phyloP scores from a whole-genome alignment of 2,888 invertebrate genomes.

The Volucella bombylans region DNA sequence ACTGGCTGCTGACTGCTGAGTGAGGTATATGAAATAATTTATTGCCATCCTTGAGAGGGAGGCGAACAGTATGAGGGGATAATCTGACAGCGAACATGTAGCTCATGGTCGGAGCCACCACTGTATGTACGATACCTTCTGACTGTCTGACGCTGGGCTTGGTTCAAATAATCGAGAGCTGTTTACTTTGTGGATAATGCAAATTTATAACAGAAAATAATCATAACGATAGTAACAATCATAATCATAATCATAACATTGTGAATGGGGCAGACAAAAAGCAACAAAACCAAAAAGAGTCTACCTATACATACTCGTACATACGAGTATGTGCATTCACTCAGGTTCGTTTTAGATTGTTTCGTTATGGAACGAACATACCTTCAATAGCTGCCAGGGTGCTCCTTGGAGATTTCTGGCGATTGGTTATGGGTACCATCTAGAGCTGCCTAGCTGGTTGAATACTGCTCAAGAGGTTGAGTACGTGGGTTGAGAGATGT shows the following conservation, averaged over 20 bases:
- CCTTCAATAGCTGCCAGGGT: constrained; percentile 35
- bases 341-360: constrained; percentile 32
- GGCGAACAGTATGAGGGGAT: constrained; percentile 28
- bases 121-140: constrained; percentile 20
- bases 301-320: background rate
- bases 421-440: constrained; percentile 8
- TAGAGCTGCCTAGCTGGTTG: constrained; percentile 29
- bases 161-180: constrained; percentile 53
- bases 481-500: constrained; percentile 68
- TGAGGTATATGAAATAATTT: constrained; percentile 50
- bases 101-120: constrained; percentile 58
- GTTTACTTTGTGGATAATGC: constrained; percentile 65
- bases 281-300: background rate
- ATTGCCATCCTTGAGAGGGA: constrained; percentile 59
- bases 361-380: constrained; percentile 40
- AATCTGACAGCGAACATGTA: constrained; percentile 69
- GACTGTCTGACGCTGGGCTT: constrained; percentile 29
- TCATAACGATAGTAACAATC: constrained; percentile 70
- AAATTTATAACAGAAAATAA: constrained; percentile 68
- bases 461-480: constrained; percentile 54
- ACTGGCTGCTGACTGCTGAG: constrained; percentile 6
- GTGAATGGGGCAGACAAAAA: constrained; percentile 36
- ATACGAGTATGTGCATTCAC: background rate
- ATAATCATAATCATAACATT: constrained; percentile 70
- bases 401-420: constrained; percentile 34